These are phyloP conservation scores for Rynchops niger DNA, from an alignment of 2,113 vertebrate species.

Conservation along the genomic window DNA sequence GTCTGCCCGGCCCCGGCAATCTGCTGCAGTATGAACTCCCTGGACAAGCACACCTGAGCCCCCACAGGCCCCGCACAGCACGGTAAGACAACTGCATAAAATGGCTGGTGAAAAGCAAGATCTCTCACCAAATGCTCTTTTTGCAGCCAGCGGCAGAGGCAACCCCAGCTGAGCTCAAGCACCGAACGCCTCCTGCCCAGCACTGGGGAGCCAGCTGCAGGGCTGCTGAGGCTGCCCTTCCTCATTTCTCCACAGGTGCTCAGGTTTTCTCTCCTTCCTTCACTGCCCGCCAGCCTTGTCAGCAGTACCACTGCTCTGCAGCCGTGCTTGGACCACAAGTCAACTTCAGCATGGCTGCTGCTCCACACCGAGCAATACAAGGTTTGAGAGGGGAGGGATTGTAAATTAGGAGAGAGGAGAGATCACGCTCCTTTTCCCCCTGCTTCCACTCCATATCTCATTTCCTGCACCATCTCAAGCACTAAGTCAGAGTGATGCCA, in stretches of 20 bases:
- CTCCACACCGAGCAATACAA: not conserved
- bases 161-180: not conserved
- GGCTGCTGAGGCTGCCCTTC: not conserved
- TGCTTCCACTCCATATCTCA: not conserved
- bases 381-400: not conserved
- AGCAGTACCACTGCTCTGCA: not conserved
- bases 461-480: not conserved
- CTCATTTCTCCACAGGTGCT: not conserved
- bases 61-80: rapidly evolving
- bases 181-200: not conserved
- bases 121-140: not conserved
- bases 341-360: not conserved
- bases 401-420: not conserved
- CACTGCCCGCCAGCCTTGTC: not conserved
- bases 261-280: not conserved
- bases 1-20: not conserved
- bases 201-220: rapidly evolving
- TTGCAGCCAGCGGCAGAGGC: not conserved
- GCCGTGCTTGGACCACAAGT: not conserved
- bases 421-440: not conserved
- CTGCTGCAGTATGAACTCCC: rapidly evolving
- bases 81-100: not conserved
- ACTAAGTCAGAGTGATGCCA: not conserved
- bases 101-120: not conserved
- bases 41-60: rapidly evolving